phyloP scores from a whole-genome alignment of 2,113 vertebrate species.

The Prunella himalayana region DNA sequence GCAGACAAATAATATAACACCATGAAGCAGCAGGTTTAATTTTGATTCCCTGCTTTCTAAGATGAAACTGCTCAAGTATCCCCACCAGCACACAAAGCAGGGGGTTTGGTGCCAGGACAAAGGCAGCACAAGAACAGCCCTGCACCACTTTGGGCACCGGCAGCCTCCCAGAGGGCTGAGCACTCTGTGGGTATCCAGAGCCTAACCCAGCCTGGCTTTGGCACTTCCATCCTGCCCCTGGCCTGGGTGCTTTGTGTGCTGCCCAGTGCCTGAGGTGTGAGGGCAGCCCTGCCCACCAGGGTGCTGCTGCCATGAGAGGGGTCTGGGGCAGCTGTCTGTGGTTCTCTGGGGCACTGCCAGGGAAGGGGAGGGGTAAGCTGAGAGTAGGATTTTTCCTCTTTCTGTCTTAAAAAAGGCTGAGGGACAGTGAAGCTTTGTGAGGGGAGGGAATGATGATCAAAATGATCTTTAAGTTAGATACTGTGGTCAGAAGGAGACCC shows the following conservation, averaged over 20 bases:
- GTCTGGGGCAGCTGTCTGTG: neutral
- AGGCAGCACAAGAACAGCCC: neutral
- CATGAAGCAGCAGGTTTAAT: neutral
- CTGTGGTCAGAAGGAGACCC: neutral
- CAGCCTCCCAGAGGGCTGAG: neutral
- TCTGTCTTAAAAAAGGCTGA: neutral
- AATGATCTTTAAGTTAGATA: no score
- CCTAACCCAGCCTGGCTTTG: neutral
- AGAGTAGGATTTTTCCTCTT: neutral
- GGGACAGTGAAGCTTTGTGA: neutral
- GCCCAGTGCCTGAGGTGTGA: neutral
- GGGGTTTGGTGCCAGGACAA: neutral
- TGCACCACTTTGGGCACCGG: fast-evolving
- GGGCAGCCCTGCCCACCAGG: neutral
- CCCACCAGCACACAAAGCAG: no score
- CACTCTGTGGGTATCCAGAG: neutral
- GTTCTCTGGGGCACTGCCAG: neutral
- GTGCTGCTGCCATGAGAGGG: neutral
- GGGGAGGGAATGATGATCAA: no score
- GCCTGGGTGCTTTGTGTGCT: neutral
- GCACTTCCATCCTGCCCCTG: neutral
- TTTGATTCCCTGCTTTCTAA: neutral
- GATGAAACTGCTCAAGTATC: neutral
- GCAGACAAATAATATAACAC: no score
- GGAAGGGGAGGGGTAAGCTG: fast-evolving